phyloP scores from a whole-genome alignment of 2,797 vertebrate species.

The Ambastaia sidthimunki region DNA sequence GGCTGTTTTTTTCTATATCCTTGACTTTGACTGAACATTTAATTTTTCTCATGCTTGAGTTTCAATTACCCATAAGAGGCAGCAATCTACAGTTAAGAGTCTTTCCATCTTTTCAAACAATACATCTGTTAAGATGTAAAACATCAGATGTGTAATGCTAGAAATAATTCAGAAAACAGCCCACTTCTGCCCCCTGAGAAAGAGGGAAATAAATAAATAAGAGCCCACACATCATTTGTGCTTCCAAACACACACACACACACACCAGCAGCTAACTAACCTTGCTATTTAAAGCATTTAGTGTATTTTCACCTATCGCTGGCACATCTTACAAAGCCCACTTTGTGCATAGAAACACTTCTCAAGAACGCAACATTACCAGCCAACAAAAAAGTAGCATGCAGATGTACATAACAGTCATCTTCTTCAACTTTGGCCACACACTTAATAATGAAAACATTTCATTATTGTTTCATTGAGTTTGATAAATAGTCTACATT shows the following conservation, averaged over 20 bases:
- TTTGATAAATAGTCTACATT: neutral
- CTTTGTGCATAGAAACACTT: slow-evolving; percentile 1
- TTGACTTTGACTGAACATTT: neutral
- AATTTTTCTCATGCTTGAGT: neutral
- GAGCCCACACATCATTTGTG: neutral
- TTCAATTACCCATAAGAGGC: neutral
- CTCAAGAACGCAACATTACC: neutral
- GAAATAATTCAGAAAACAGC: neutral
- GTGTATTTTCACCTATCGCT: neutral
- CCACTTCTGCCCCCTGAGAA: neutral
- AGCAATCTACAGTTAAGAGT: neutral
- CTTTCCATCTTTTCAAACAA: neutral
- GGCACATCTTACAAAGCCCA: neutral
- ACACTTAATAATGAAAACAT: neutral
- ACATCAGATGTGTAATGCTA: neutral
- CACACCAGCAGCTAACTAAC: slow-evolving; percentile 18
- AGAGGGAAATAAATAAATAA: neutral
- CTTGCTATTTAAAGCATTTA: neutral
- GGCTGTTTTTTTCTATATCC: neutral
- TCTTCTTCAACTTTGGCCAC: neutral
- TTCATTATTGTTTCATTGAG: neutral
- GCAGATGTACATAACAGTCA: neutral
- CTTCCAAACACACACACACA: neutral
- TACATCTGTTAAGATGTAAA: neutral
- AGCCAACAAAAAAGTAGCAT: neutral